Evolutionary conservation across 2,113 vertebrate species (phyloP).

Genomic region (Nerophis ophidion): DNA sequence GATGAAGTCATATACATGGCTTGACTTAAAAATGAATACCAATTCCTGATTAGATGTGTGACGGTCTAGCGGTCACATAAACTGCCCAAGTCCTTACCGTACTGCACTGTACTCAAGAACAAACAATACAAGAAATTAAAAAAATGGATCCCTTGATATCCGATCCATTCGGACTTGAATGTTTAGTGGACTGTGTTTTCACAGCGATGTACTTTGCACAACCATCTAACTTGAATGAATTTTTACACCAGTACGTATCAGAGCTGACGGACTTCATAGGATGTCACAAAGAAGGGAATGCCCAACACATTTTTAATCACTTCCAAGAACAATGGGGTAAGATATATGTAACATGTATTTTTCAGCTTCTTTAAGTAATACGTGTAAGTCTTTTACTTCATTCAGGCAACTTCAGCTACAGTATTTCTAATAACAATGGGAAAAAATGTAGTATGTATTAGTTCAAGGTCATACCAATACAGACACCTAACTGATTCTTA

Average conservation of each 20-base stretch:
- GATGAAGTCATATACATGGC: background rate
- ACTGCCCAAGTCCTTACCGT: background rate
- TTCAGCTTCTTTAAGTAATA: background rate
- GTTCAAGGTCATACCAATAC: too few species aligned
- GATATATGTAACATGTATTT: background rate
- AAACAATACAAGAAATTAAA: background rate
- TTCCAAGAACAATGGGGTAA: conserved; percentile 9
- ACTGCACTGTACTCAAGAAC: background rate
- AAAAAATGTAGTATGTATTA: background rate
- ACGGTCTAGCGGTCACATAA: background rate
- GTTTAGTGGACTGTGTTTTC: conserved; percentile 7
- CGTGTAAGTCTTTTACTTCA: background rate
- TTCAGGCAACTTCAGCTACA: background rate
- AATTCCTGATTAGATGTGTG: conserved; percentile 7
- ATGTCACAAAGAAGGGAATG: background rate
- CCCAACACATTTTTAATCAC: background rate
- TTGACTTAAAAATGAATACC: conserved; percentile 2
- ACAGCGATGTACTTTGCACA: conserved; percentile 2
- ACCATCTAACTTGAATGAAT: conserved; percentile 3
- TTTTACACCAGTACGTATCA: conserved; percentile 1
- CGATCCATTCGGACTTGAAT: conserved; percentile 3
- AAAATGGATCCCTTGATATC: conserved; percentile 1
- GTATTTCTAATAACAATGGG: background rate
- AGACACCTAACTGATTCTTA: too few species aligned
- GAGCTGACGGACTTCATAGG: conserved; percentile 3